Evolutionary conservation across 1,140 invertebrate genomes (phyloP).

Genomic region (Lepidotrigona ventralis): DNA sequence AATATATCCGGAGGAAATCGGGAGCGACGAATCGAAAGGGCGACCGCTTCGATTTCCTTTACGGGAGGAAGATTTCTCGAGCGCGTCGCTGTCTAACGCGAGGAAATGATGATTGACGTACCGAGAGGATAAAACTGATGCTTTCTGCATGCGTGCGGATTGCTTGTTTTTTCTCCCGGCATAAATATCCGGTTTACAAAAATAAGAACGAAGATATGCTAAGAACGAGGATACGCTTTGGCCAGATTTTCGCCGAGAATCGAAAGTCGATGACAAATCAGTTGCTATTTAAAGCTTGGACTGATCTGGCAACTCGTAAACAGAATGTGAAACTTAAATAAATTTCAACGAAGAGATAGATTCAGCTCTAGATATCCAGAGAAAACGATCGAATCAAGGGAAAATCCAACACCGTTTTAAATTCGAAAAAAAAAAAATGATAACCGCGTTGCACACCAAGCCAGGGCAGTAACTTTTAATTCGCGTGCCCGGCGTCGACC

Average conservation of each 20-base stretch:
- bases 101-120: constrained; percentile 25
- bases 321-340: not conserved
- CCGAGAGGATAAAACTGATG: not conserved
- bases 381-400: not conserved
- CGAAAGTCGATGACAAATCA: not conserved
- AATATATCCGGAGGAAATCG: constrained; percentile 51
- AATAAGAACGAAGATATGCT: no score
- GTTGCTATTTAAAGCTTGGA: not conserved
- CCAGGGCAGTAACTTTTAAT: constrained; percentile 77
- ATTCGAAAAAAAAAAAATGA: not conserved
- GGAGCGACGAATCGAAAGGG: constrained; percentile 40
- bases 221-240: not conserved
- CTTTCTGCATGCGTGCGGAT: not conserved
- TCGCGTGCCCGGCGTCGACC: constrained; percentile 77
- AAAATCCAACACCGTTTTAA: not conserved
- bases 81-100: not conserved
- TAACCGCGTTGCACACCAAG: not conserved
- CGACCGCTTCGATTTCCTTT: constrained; percentile 47
- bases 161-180: not conserved
- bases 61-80: constrained; percentile 28
- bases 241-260: not conserved
- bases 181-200: not conserved
- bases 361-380: no score
- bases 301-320: not conserved
- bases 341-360: not conserved